phyloP scores from a whole-genome alignment of 2,113 vertebrate genomes.

The Girardinichthys multiradiatus region DNA sequence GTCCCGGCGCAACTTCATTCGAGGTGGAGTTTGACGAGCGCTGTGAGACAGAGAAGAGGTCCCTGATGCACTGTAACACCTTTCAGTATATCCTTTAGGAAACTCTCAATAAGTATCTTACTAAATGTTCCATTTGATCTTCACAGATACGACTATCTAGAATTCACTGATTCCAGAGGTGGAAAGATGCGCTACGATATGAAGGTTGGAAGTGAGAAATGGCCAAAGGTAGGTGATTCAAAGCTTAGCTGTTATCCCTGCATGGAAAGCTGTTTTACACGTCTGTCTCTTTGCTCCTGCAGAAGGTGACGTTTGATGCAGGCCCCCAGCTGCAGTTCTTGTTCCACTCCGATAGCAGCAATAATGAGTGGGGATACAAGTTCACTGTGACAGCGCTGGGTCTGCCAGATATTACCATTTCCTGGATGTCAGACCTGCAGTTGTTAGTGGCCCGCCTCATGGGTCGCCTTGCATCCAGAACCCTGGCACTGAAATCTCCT shows the following conservation, averaged over 20 bases:
- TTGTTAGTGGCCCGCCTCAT: conserved; percentile 92
- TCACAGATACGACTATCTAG: conserved; percentile 94
- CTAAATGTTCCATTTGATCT: neutral
- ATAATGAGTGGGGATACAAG: conserved; percentile 99
- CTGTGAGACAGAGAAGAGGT: conserved; percentile 98
- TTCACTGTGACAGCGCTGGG: conserved; percentile 92
- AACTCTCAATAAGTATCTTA: neutral
- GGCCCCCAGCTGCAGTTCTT: conserved; percentile 97
- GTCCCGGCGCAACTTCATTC: conserved; percentile 92
- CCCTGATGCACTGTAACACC: neutral
- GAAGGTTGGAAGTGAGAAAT: conserved; percentile 96
- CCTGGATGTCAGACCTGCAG: conserved; percentile 95
- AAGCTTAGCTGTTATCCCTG: neutral
- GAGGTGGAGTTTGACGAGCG: conserved; percentile 97
- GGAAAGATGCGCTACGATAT: conserved; percentile 96
- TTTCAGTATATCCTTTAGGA: neutral
- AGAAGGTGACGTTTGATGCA: conserved; percentile 97
- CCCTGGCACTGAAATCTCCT: conserved; percentile 87
- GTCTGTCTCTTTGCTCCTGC: conserved; percentile 64
- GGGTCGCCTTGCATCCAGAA: conserved; percentile 93
- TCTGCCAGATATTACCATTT: conserved; percentile 91
- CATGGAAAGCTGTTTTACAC: neutral
- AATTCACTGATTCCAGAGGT: conserved; percentile 95
- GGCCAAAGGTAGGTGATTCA: conserved; percentile 88
- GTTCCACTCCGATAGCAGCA: conserved; percentile 97